Evolutionary conservation across 2,113 vertebrate species (phyloP), one percentile per base, ranked within the genome.

Genomic region (Motacilla tschutschensis): DNA sequence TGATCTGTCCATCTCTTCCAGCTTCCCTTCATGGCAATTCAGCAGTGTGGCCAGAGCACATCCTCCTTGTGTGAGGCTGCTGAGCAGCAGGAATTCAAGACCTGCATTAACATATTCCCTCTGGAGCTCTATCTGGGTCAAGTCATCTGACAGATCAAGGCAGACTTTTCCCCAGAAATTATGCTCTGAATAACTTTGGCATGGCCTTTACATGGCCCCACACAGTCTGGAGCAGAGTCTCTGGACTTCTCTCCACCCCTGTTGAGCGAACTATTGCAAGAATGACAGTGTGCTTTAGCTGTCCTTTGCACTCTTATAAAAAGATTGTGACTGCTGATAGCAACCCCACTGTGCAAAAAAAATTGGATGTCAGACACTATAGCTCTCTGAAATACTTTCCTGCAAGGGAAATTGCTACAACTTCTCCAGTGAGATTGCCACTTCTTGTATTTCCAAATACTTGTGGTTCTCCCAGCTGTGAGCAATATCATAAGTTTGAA

Each of bases 271-370:
- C 31, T 57, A 24, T 33, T 65, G 55, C 33, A 80, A 33, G 20
- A 85, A 72, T 60, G 40, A 64, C 20, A 65, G 41, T 31, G 16
- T 66, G 17, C 17, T 16, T 83, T 64, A 57, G 28, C 50, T 69
- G 33, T 64, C 33, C 18, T 88, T 76, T 59, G 10, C 64, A 47
- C 29, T 75, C 26, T 79, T 63, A 54, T 14, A 63, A 83, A 90
- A 72, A 72, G 48, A 64, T 51, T 76, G 31, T 60, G 41, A 76
- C 44, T 64, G 25, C 10, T 69, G 54, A 72, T 40, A 79, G 64
- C 46, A 60, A 60, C 21, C 67, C 77, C 26, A 38, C 54, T 51
- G 84, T 51, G 92, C 11, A 65, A 83, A 92, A 76, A 75, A 79
- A 41, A 55, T 60, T 84, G 48, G 10, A 62, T 91, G 66, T 62